Base-by-base conservation (phyloP, 2,888 invertebrate genomes). In the Orthosia incerta region DNA sequence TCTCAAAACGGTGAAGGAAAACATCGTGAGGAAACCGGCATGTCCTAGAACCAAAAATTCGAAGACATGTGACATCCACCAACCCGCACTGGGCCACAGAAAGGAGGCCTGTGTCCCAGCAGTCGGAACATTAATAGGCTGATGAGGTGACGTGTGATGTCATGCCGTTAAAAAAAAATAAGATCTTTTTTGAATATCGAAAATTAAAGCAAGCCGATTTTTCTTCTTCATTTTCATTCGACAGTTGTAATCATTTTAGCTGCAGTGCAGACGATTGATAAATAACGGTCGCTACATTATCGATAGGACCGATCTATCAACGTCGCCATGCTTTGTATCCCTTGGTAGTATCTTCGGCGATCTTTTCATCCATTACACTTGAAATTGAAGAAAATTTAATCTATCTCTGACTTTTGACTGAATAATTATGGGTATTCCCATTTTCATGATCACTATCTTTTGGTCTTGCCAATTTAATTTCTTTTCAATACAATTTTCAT, bases 231-330 rank as follows among this genome's bases (percentile, higher is more conserved):
- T 63, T 53, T 73, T 48, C 57, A 23, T 51, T 39, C 59, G 62
- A 73, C 48, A 71, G n/a, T 55, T 77, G 20, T 66, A 53, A 66
- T 77, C 20, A 63, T 63, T 77, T 59, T 50, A 63, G n/a, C 53
- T 78, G 67, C 57, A 66, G n/a, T 45, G 50, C 65, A 63, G 62
- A 67, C 62, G 73, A 77, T 63, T 67, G 61, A 77, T 66, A 72
- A 62, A 72, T 53, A 74, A 3, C 39, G 20, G 77, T 77, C 48
- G 65, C 65, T 71, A 45, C 26, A 62, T 60, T 74, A 60, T 74
- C 74, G 46, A 78, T 46, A 45, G 18, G 46, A 31, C 46, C 74
- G 67, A 78, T 78, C 63, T 78, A 74, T 78, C 78, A 78, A 73
- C 15, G 77, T 73, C 78, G 13, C 51, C 26, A 48, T 73, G 26